Evolutionary conservation across 2,888 invertebrate species (phyloP).

Genomic region (Parelbella ahira): DNA sequence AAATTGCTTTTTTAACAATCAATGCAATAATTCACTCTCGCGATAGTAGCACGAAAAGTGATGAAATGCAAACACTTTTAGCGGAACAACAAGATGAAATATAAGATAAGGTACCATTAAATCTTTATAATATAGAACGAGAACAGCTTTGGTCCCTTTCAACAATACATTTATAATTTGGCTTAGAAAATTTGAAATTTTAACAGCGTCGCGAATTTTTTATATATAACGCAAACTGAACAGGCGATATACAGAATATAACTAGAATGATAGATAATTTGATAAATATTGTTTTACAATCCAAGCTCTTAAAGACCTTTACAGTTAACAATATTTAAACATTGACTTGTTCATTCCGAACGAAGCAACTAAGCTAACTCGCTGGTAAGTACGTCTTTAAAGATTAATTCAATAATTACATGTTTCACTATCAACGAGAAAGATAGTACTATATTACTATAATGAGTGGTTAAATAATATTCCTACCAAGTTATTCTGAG

Average conservation of each 20-base stretch:
- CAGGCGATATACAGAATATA: too few species aligned
- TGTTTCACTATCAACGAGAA: background rate
- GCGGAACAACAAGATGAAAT: slow-evolving; percentile 5
- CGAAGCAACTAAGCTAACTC: slow-evolving; percentile 30
- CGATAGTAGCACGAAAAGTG: too few species aligned
- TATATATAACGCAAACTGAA: too few species aligned
- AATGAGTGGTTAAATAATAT: too few species aligned
- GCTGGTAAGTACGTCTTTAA: too few species aligned
- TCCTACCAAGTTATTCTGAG: too few species aligned
- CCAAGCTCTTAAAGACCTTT: slow-evolving; percentile 22
- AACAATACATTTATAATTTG: slow-evolving; percentile 24
- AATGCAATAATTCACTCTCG: too few species aligned
- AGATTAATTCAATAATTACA: slow-evolving; percentile 5
- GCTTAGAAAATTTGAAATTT: slow-evolving; percentile 16
- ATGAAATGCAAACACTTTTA: too few species aligned
- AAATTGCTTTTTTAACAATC: too few species aligned
- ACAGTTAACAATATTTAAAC: slow-evolving; percentile 23
- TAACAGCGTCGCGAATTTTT: slow-evolving; percentile 12
- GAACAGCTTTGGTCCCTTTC: slow-evolving; percentile 33
- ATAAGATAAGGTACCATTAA: slow-evolving; percentile 7
- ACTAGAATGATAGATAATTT: slow-evolving; percentile 12
- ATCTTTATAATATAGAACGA: slow-evolving; percentile 19
- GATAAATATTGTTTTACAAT: slow-evolving; percentile 24
- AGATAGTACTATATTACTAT: too few species aligned
- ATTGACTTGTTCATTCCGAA: slow-evolving; percentile 11